Conservation (phyloP, 2,888 invertebrate genomes). For the Drosophila rellima region DNA sequence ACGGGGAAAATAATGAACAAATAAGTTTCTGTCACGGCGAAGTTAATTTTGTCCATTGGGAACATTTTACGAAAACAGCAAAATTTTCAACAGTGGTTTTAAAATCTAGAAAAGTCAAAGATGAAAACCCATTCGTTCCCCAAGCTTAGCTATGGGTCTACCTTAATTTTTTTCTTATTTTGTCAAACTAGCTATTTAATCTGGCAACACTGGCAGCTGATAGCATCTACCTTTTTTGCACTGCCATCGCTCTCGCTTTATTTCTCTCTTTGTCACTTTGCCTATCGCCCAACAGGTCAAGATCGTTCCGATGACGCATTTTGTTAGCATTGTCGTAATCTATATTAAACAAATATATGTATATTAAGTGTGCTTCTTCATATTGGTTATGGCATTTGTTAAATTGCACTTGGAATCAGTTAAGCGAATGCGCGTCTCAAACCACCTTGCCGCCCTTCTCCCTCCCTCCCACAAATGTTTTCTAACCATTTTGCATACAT, state of each 20-base stretch:
- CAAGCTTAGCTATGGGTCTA: too few species aligned
- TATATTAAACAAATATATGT: constrained; percentile 10
- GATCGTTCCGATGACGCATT: constrained; percentile 51
- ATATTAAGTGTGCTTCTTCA: constrained; percentile 11
- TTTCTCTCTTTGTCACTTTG: neutral
- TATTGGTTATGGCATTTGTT: constrained; percentile 20
- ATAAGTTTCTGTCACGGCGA: too few species aligned
- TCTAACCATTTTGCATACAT: constrained; percentile 28
- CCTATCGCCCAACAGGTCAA: constrained; percentile 44
- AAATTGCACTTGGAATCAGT: constrained; percentile 62
- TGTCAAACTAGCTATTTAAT: neutral
- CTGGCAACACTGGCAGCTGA: constrained; percentile 10
- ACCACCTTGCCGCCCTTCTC: neutral
- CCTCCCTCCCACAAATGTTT: neutral
- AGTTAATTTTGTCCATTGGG: too few species aligned
- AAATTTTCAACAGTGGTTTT: too few species aligned
- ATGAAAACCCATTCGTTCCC: too few species aligned
- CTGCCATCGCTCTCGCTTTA: neutral
- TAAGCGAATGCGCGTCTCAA: constrained; percentile 24
- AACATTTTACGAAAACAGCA: too few species aligned
- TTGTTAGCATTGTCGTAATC: constrained; percentile 30
- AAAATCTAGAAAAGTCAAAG: too few species aligned
- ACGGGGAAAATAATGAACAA: too few species aligned
- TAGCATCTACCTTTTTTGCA: constrained; percentile 11
- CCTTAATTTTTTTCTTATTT: too few species aligned